A percentile compares a stretch with the other conserved stretches of the same genome.
Conservation (phyloP, 2,113 vertebrate species). For the Larimichthys crocea region DNA sequence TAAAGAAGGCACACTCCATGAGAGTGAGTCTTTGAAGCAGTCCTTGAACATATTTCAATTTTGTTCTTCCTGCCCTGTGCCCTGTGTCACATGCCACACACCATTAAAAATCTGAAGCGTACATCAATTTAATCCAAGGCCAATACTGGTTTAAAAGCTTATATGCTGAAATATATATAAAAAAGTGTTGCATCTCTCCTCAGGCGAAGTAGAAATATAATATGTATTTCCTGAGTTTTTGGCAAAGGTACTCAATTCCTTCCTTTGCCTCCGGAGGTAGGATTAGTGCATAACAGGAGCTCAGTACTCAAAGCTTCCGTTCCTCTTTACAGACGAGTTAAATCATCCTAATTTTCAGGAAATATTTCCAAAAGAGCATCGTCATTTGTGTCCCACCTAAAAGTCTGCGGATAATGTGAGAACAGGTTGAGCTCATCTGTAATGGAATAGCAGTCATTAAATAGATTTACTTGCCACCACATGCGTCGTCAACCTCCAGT, state of each 20-base stretch:
- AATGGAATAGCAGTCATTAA: constrained; percentile 6
- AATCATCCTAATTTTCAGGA: constrained; percentile 52
- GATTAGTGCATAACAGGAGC: constrained; percentile 66
- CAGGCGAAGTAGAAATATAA: constrained; percentile 20
- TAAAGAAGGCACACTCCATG: not conserved
- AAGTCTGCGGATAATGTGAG: constrained; percentile 21
- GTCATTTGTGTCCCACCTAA: not conserved
- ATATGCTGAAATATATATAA: constrained; percentile 24
- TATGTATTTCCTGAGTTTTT: constrained; percentile 41
- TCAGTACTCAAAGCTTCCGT: constrained; percentile 46
- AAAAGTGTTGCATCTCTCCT: constrained; percentile 41
- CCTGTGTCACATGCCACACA: not conserved
- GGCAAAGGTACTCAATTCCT: constrained; percentile 52
- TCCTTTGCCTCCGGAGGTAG: constrained; percentile 26
- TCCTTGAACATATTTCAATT: constrained; percentile 30
- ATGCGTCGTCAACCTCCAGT: not conserved
- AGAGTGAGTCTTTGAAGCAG: constrained; percentile 24
- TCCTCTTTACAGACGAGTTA: constrained; percentile 42
- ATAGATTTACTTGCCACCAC: constrained; percentile 5
- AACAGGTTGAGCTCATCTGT: not conserved
- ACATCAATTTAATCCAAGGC: constrained; percentile 21
- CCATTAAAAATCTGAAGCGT: constrained; percentile 14
- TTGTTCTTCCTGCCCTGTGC: constrained; percentile 14
- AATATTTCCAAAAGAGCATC: constrained; percentile 11
- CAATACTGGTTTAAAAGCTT: constrained; percentile 24